Conservation (phyloP, 2,797 vertebrate genomes). For the Hemitrygon akajei region DNA sequence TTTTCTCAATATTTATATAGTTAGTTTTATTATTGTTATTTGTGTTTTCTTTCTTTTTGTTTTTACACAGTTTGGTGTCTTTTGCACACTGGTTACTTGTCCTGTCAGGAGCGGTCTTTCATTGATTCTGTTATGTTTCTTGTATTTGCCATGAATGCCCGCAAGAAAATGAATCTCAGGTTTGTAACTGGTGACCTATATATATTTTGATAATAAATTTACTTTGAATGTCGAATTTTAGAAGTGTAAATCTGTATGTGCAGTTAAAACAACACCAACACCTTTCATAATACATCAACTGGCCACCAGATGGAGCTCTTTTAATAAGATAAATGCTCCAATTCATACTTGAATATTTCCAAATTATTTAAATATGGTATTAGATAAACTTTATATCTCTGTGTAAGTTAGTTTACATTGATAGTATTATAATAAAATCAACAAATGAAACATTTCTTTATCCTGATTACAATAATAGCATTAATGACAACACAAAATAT, state of each 20-base stretch:
- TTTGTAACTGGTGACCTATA: too few species aligned
- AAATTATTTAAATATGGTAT: neutral
- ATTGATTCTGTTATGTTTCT: too few species aligned
- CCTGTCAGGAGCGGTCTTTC: too few species aligned
- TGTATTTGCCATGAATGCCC: too few species aligned
- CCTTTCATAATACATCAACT: neutral
- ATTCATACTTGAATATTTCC: neutral
- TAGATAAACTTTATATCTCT: neutral
- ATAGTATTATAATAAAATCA: neutral
- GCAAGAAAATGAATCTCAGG: too few species aligned
- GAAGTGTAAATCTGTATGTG: neutral
- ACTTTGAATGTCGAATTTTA: too few species aligned
- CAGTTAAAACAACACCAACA: neutral
- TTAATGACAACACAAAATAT: neutral
- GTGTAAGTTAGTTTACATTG: neutral
- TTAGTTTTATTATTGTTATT: too few species aligned
- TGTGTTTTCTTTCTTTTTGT: too few species aligned
- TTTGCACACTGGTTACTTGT: too few species aligned
- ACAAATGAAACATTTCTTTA: neutral
- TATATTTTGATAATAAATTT: too few species aligned
- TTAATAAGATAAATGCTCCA: neutral
- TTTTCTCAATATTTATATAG: too few species aligned
- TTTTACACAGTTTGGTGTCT: too few species aligned
- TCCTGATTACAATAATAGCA: neutral
- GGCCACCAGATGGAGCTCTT: neutral